phyloP scores from a whole-genome alignment of 2,113 vertebrate species.

The Paralichthys olivaceus region DNA sequence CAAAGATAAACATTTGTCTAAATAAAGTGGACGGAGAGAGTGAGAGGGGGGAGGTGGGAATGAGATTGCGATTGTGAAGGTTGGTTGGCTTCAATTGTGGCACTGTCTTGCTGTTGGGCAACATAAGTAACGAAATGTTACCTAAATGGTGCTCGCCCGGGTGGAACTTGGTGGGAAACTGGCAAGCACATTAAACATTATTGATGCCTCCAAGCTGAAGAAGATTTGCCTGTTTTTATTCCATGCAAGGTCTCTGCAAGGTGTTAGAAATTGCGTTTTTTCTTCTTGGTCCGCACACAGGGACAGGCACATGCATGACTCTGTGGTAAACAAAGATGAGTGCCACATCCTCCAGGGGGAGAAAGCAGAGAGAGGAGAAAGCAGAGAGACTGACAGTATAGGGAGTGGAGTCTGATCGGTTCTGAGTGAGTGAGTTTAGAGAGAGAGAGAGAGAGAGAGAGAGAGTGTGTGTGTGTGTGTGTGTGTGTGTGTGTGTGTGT shows the following conservation, averaged over 20 bases:
- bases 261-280: constrained; percentile 42
- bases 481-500: neutral
- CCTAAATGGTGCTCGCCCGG: constrained; percentile 40
- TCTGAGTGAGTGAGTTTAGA: constrained; percentile 4
- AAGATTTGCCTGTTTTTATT: constrained; percentile 51
- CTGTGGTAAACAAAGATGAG: constrained; percentile 66
- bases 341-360: constrained; percentile 57
- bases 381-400: neutral
- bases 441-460: too few species aligned
- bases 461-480: neutral
- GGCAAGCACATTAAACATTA: constrained; percentile 51
- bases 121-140: constrained; percentile 39
- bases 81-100: constrained; percentile 43
- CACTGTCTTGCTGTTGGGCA: constrained; percentile 26
- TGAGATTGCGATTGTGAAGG: constrained; percentile 34
- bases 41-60: neutral
- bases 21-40: constrained; percentile 40
- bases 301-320: constrained; percentile 15
- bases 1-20: constrained; percentile 54
- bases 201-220: constrained; percentile 38
- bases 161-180: constrained; percentile 52
- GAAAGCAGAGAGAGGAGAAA: constrained; percentile 48
- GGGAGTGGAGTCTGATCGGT: constrained; percentile 49
- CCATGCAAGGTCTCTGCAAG: constrained; percentile 29
- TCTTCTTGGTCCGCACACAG: constrained; percentile 8